A percentile compares a stretch with the other conserved stretches of the same genome.
phyloP scores from a whole-genome alignment of 2,113 vertebrate genomes.

The Hemiprocne comata region DNA sequence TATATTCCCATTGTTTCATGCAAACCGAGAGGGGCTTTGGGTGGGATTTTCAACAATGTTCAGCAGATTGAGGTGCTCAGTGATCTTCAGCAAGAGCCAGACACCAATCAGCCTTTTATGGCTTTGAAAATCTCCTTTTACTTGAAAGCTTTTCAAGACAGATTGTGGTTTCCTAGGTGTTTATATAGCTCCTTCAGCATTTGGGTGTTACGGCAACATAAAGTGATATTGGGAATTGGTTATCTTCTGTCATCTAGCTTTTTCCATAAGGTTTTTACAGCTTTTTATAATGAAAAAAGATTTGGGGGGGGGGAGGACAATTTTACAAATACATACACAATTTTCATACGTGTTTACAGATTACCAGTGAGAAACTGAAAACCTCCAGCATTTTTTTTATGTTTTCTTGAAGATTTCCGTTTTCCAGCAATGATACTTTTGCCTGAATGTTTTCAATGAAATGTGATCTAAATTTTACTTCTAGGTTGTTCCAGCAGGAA shows the following conservation, averaged over 20 bases:
- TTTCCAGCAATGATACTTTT: neutral
- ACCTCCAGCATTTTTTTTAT: neutral
- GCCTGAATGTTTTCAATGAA: neutral
- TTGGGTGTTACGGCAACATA: neutral
- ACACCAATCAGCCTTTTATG: slow-evolving; percentile 15
- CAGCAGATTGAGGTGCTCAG: neutral
- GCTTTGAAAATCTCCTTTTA: neutral
- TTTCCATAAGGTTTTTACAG: slow-evolving; percentile 24
- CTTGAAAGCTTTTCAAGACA: slow-evolving; percentile 35
- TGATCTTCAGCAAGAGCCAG: slow-evolving; percentile 24
- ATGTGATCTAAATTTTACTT: neutral
- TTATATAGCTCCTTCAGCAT: neutral
- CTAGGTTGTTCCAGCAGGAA: neutral
- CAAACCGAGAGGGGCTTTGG: accelerated
- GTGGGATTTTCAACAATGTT: neutral
- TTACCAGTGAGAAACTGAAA: neutral
- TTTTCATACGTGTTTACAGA: neutral
- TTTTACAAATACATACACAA: neutral
- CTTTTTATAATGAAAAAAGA: neutral
- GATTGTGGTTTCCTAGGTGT: slow-evolving; percentile 18
- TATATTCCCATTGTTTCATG: neutral
- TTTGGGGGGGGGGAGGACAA: neutral
- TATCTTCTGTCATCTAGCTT: neutral
- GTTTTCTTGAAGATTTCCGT: neutral
- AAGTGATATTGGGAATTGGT: slow-evolving; percentile 5